A percentile compares a stretch with the other conserved stretches of the same genome.
These are phyloP conservation scores for Cirrhinus molitorella DNA, from an alignment of 2,797 vertebrate species.

Conservation along the genomic window DNA sequence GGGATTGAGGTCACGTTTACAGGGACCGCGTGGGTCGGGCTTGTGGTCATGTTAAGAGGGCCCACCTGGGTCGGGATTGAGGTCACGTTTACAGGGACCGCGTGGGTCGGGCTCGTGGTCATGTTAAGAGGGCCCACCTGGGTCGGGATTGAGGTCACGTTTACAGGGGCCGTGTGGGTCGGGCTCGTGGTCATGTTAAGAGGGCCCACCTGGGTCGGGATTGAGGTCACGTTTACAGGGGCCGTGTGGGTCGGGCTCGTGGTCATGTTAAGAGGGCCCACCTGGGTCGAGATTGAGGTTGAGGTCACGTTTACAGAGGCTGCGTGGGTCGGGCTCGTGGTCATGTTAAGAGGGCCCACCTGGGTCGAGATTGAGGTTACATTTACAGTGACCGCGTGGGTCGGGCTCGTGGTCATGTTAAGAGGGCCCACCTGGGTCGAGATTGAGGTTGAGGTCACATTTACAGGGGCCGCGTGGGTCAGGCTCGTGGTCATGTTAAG, in stretches of 20 bases:
- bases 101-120: too few relatives aligned
- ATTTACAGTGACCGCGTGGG: neutral
- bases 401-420: fast-evolving
- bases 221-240: neutral
- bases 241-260: fast-evolving
- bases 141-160: neutral
- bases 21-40: fast-evolving
- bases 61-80: fast-evolving
- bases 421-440: fast-evolving
- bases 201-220: too few relatives aligned
- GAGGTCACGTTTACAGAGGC: neutral
- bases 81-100: neutral
- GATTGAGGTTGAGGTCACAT: neutral
- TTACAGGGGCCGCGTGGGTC: fast-evolving
- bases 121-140: fast-evolving
- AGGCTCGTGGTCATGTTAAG: neutral
- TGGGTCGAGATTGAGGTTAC: neutral
- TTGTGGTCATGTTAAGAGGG: neutral
- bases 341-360: fast-evolving
- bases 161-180: neutral
- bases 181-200: neutral
- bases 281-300: neutral
- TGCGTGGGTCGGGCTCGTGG: neutral
- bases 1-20: neutral
- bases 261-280: neutral